Percentiles rank a stretch among this genome's conserved stretches.
Evolutionary conservation across 2,888 invertebrate species (phyloP).

Genomic region (Pelosia muscerda): DNA sequence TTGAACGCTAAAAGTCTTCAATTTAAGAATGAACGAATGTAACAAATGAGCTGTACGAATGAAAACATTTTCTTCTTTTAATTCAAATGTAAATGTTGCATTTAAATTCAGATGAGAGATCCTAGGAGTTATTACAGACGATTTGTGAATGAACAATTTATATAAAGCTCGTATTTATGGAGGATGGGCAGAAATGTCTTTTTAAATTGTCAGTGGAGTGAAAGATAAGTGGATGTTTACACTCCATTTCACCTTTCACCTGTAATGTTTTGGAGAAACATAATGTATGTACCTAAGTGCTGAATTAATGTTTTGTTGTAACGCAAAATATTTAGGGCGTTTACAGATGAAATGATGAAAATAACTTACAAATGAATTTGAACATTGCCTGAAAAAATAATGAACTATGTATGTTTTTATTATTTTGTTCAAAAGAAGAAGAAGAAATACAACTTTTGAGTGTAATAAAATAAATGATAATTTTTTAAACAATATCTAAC

Average conservation of each 20-base stretch:
- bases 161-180: conserved; percentile 11
- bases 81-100: conserved; percentile 75
- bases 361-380: neutral
- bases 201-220: conserved; percentile 13
- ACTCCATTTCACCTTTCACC: conserved; percentile 13
- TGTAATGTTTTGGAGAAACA: conserved; percentile 1
- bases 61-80: conserved; percentile 56
- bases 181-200: conserved; percentile 11
- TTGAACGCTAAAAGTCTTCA: neutral
- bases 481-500: too few relatives aligned
- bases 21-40: conserved; percentile 37
- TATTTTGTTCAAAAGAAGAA: too few relatives aligned
- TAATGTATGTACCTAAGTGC: neutral
- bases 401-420: too few relatives aligned
- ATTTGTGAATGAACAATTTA: conserved; percentile 21
- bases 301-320: neutral
- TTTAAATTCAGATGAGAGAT: conserved; percentile 65
- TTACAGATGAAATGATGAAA: neutral
- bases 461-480: too few relatives aligned
- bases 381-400: neutral
- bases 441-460: too few relatives aligned
- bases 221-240: conserved; percentile 10
- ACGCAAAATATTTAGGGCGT: neutral
- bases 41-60: conserved; percentile 41
- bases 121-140: conserved; percentile 50